Evolutionary conservation across 2,113 vertebrate species (phyloP).

Genomic region (Misgurnus mizolepis): DNA sequence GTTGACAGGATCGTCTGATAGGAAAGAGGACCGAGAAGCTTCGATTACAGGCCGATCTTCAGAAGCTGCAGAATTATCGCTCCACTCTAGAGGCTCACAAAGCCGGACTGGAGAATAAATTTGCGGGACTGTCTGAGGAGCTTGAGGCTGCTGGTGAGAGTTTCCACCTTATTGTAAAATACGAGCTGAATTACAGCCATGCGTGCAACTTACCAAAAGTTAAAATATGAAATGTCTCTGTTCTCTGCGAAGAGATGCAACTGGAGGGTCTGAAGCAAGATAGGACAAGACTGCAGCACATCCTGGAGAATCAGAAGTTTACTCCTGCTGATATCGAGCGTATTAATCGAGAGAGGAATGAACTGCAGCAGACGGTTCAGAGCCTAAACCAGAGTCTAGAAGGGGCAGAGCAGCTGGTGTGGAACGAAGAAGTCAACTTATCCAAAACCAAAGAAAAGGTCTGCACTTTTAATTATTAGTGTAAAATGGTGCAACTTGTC

Average conservation of each 20-base stretch:
- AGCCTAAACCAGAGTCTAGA: slow-evolving; percentile 83
- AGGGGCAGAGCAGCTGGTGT: slow-evolving; percentile 84
- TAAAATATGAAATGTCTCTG: background rate
- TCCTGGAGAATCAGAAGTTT: slow-evolving; percentile 89
- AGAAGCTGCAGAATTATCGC: slow-evolving; percentile 86
- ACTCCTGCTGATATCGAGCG: slow-evolving; percentile 90
- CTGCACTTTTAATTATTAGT: slow-evolving; percentile 38
- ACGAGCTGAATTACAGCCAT: too few species aligned
- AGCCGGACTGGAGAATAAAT: slow-evolving; percentile 78
- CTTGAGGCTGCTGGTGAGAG: slow-evolving; percentile 79
- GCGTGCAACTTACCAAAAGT: too few species aligned
- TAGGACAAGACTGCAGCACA: slow-evolving; percentile 77
- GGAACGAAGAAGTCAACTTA: slow-evolving; percentile 91
- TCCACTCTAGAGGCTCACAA: slow-evolving; percentile 80
- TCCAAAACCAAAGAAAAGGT: slow-evolving; percentile 89
- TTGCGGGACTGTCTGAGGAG: slow-evolving; percentile 77
- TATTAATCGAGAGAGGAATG: slow-evolving; percentile 90
- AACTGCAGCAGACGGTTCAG: slow-evolving; percentile 85
- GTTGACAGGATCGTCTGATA: slow-evolving; percentile 84
- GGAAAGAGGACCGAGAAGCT: slow-evolving; percentile 79
- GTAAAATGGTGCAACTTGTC: too few species aligned
- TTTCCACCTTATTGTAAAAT: too few species aligned
- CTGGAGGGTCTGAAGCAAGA: slow-evolving; percentile 83
- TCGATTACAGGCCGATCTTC: slow-evolving; percentile 85
- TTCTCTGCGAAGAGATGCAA: slow-evolving; percentile 75